These are phyloP conservation scores for Yoshiicerus persimilis DNA, from an alignment of 1,140 invertebrate species.

Conservation along the genomic window DNA sequence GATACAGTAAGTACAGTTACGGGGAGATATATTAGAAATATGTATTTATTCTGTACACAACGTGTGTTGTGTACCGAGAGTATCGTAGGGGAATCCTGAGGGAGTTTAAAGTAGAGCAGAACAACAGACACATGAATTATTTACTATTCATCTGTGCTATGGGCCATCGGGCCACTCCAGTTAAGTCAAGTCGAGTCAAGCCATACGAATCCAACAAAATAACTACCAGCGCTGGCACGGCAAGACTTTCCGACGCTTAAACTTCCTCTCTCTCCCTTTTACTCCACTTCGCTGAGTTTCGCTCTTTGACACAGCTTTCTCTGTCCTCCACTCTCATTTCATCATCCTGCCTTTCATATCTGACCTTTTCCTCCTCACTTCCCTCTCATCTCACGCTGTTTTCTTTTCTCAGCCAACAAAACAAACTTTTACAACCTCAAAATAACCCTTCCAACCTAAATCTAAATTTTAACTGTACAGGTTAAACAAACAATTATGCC, in stretches of 20 bases:
- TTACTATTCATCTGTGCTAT: conserved; percentile 6
- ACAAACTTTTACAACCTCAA: too few relatives aligned
- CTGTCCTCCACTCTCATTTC: not conserved
- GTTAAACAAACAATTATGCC: too few relatives aligned
- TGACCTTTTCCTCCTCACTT: too few relatives aligned
- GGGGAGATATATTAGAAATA: not conserved
- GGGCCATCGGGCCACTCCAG: conserved; percentile 32
- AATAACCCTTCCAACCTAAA: too few relatives aligned
- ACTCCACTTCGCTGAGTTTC: not conserved
- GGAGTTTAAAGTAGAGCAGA: conserved; percentile 17
- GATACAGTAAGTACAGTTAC: not conserved
- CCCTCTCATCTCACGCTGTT: not conserved
- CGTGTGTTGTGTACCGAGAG: not conserved
- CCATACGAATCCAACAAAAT: not conserved
- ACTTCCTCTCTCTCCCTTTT: not conserved
- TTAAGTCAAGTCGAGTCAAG: conserved; percentile 71
- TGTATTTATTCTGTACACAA: not conserved
- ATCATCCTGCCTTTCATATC: too few relatives aligned
- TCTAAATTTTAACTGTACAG: too few relatives aligned
- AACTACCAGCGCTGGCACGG: not conserved
- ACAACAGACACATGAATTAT: conserved; percentile 18
- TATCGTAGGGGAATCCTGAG: not conserved
- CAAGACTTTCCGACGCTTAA: not conserved
- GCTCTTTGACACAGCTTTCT: not conserved
- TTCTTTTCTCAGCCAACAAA: not conserved